Evolutionary conservation across 2,888 invertebrate genomes (phyloP), one percentile per base, ranked within the genome.

Genomic region (Ormyrus rosae): DNA sequence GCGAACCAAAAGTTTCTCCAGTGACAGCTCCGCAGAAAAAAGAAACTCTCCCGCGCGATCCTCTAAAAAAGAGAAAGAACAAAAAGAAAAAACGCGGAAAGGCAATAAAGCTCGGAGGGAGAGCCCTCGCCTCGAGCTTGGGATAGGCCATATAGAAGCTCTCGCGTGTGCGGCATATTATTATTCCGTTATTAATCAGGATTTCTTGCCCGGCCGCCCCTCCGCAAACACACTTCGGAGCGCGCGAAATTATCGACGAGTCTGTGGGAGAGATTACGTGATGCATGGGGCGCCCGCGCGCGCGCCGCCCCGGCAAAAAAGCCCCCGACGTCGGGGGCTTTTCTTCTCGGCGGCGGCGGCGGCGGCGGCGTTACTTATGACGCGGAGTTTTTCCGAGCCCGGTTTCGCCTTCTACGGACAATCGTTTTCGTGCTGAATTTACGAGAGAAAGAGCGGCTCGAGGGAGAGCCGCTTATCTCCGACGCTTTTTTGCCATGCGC

Each of bases 141-240:
- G 19, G 19, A 19, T 19, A 19, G 19, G 19, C 19, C 19, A 19
- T 19, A 10, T 6, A 13, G 61, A 61, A 60, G 67, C 13, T 53
- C 53, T 48, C 19, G 45, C 11, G 58, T 58, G 13, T 48, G 34
- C 34, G 71, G 83, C 83, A 81, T 88, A 85, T 89, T 88, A 89
- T 89, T 89, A 88, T 86, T 87, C 85, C 84, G 87, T 88, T 88
- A 88, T 89, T 88, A 89, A 89, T 89, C 89, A 89, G 87, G 84
- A 84, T 86, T 89, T 87, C 86, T 88, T 87, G 84, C 56, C 13
- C 51, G 45, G 50, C 51, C 19, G 46, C 48, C 46, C 11, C 45
- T 63, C 50, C 65, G 50, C 13, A 48, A 10, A 13, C 56, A 64
- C 34, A 51, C 58, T 2, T 13, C n/a, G 55, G 8, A n/a, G 50